Evolutionary conservation across 2,797 vertebrate genomes (phyloP), one percentile per base, ranked within the genome.

Genomic region (Helicolenus hilgendorfi): DNA sequence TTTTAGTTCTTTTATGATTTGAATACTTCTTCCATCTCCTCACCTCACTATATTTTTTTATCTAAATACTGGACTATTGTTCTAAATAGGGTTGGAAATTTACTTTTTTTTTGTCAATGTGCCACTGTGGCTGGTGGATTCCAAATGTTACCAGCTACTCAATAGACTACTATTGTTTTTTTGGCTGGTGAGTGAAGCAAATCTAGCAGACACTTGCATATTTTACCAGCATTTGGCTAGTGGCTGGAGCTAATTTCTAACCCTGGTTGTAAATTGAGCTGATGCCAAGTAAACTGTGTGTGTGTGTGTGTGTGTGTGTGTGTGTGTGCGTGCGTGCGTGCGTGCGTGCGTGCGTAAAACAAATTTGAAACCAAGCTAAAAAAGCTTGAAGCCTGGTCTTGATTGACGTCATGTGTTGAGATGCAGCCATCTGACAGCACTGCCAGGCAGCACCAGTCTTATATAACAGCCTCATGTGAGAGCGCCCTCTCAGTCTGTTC

Each of bases 371-470:
- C 74, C 88, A 79, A 86, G 31, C 36, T 24, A 49, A 81, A 53
- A 75, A 86, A 20, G 75, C 88, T 72, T 0, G 10, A 11, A 77
- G 86, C 68, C 83, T 77, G 5, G 15, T 75, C 72, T 72, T 84
- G 78, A 90, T 84, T 78, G 78, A 83, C 79, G 68, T 89, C 79
- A 77, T 83, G 68, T 72, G 60, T 76, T 53, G 72, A 88, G 85
- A 84, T 74, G 74, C 83, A 84, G 85, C 77, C 82, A 72, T 74
- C 85, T 90, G 87, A 74, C 91, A 87, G 72, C 84, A 11, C 78
- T 77, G 79, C 63, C 80, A 89, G 85, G n/a, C 79, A 77, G 76
- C 3, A 33, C n/a, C 76, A 62, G 81, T 72, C 75, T 84, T 77
- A 87, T 56, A 80, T 72, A 87, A 91, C 70, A 70, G 70, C 72